phyloP scores from a whole-genome alignment of 2,113 vertebrate species.

The Indri indri region DNA sequence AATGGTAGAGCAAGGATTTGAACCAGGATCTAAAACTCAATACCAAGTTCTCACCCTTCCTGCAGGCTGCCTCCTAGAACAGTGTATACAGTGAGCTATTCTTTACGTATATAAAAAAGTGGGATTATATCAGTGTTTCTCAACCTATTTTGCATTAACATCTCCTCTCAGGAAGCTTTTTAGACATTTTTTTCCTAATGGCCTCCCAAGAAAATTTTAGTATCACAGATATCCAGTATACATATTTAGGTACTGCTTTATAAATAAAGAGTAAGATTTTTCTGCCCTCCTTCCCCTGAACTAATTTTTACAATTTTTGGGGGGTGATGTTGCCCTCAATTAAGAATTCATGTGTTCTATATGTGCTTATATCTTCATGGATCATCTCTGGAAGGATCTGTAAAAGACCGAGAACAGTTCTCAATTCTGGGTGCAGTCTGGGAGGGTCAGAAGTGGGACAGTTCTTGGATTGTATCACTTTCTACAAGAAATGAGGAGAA shows the following conservation, averaged over 20 bases:
- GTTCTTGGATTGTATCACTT: not conserved
- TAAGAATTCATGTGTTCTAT: not conserved
- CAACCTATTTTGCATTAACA: not conserved
- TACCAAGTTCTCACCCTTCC: not conserved
- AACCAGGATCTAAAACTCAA: not conserved
- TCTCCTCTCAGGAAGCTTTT: not conserved
- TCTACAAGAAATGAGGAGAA: not conserved
- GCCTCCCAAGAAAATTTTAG: not conserved
- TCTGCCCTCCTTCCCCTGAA: not conserved
- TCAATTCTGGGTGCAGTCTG: not conserved
- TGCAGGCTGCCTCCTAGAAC: not conserved
- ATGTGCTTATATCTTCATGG: not conserved
- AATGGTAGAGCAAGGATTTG: not conserved
- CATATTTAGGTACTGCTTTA: not conserved
- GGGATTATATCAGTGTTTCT: not conserved
- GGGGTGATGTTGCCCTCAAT: no score
- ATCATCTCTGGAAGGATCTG: not conserved
- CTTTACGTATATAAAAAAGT: not conserved
- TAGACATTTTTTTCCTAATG: not conserved
- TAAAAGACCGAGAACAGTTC: not conserved
- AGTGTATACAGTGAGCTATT: no score
- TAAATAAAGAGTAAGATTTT: not conserved
- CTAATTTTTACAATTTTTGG: not conserved
- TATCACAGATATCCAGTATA: not conserved
- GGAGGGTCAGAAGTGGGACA: not conserved